Percentiles rank a stretch among this genome's conserved stretches.
These are phyloP conservation scores for Argynnis bischoffii DNA, from an alignment of 2,888 invertebrate genomes.

Conservation along the genomic window DNA sequence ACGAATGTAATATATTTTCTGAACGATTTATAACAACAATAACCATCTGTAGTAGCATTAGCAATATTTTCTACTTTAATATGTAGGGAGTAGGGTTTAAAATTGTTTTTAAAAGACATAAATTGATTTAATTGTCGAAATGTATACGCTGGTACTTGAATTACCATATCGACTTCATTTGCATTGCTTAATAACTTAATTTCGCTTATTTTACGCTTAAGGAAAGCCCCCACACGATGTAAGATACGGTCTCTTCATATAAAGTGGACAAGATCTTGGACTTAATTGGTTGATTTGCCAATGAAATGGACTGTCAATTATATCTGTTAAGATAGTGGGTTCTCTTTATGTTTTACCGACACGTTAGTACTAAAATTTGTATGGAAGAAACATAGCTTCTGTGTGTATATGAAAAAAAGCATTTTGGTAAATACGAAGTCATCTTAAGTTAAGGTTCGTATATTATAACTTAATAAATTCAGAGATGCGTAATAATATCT, in stretches of 20 bases:
- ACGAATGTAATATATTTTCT: constrained; percentile 29
- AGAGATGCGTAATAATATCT: too few relatives aligned
- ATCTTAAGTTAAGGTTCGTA: constrained; percentile 20
- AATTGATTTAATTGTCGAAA: constrained; percentile 34
- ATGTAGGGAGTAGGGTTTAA: not conserved
- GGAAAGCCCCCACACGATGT: constrained; percentile 26
- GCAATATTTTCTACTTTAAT: constrained; percentile 26
- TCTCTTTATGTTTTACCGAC: not conserved
- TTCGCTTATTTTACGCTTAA: constrained; percentile 42
- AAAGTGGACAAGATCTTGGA: constrained; percentile 29
- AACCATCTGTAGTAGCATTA: not conserved
- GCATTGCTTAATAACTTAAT: constrained; percentile 54
- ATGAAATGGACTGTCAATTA: constrained; percentile 30
- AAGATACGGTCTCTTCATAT: constrained; percentile 28
- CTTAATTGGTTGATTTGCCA: constrained; percentile 34
- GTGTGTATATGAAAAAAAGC: too few relatives aligned
- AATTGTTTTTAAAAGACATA: constrained; percentile 5
- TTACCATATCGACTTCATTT: constrained; percentile 49
- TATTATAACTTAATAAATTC: constrained; percentile 4
- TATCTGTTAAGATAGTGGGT: constrained; percentile 24
- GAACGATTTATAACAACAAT: constrained; percentile 18
- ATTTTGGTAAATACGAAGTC: too few relatives aligned
- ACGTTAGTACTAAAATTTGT: not conserved
- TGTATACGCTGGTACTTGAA: constrained; percentile 36
- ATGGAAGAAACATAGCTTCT: not conserved